Base-by-base conservation (phyloP, 2,113 vertebrate species). In the Entelurus aequoreus region DNA sequence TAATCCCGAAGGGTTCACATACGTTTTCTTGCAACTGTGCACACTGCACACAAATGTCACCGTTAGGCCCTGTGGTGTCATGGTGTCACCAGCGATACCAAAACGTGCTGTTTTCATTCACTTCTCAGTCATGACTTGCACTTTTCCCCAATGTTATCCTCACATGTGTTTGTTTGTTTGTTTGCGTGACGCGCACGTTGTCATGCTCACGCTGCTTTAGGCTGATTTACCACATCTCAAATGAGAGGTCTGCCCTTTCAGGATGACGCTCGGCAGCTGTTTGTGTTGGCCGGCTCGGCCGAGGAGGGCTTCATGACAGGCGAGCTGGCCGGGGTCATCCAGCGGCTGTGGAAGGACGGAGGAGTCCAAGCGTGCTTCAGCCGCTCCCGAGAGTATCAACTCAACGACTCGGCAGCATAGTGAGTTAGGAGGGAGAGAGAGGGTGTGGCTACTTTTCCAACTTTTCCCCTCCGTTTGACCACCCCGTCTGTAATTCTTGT, bases 381-480 rank as follows among this genome's bases (percentile, higher is more conserved):
- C 75, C 93, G 96, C 84, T 99, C 97, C 67, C 91, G 97, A 53
- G 97, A 99, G 75, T 99, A 99, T 81, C 97, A 99, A 77, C 94
- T 99, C 57, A 99, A 99, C 51, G 97, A 99, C 78, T 99, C 97
- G 11, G 96, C 97, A 46, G 94, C 95, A 63, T 99, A 99, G 97
- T 99, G 89, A 97, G 97, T 92, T 48, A 9, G 1, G 35, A 44
- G 6, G 5, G n/a, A 57, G 51, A 56, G 50, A 11, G 38, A 21
- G 40, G 55, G 38, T 42, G 38, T 44, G 55, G 6, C 55, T 12
- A 14, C n/a, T 40, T 9, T 62, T 4, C 28, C 28, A 42, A 54
- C 54, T 6, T 19, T 47, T 54, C 44, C 7, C 35, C 8, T 40
- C 21, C 10, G 8, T 15, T 28, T 65, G 15, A 62, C 10, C 50